Conservation (phyloP, 1,140 invertebrate genomes). For the Agraylea sexmaculata region DNA sequence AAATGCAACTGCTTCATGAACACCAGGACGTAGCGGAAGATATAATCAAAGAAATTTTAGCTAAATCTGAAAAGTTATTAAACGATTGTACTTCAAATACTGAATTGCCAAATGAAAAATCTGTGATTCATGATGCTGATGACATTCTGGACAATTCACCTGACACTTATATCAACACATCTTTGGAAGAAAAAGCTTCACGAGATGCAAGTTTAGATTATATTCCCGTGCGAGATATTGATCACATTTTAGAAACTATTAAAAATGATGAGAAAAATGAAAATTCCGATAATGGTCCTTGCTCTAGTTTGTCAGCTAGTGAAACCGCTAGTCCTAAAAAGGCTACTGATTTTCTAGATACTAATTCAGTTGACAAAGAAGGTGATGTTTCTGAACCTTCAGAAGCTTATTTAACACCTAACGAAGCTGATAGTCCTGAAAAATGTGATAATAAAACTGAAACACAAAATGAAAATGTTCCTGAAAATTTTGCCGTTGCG, state of each 20-base stretch:
- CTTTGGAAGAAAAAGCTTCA: slow-evolving; percentile 17
- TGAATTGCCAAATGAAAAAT: slow-evolving; percentile 15
- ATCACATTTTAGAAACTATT: slow-evolving; percentile 25
- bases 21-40: slow-evolving; percentile 43
- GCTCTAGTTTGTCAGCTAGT: slow-evolving; percentile 37
- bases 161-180: slow-evolving; percentile 12
- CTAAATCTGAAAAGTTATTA: slow-evolving; percentile 45
- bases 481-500: slow-evolving; percentile 34
- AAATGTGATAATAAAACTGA: slow-evolving; percentile 36
- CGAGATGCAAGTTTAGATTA: slow-evolving; percentile 35
- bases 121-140: slow-evolving; percentile 21
- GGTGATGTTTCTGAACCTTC: slow-evolving; percentile 43
- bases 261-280: slow-evolving; percentile 32
- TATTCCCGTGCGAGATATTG: slow-evolving; percentile 38
- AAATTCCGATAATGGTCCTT: slow-evolving; percentile 26
- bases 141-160: too few relatives aligned
- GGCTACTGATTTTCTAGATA: slow-evolving; percentile 30
- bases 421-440: slow-evolving; percentile 41
- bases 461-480: slow-evolving; percentile 43
- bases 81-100: slow-evolving; percentile 29
- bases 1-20: slow-evolving; percentile 25
- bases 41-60: slow-evolving; percentile 45
- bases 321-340: slow-evolving; percentile 37
- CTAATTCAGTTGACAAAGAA: slow-evolving; percentile 25
- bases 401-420: slow-evolving; percentile 48